phyloP scores from a whole-genome alignment of 2,888 invertebrate genomes.

The Terebella lapidaria region DNA sequence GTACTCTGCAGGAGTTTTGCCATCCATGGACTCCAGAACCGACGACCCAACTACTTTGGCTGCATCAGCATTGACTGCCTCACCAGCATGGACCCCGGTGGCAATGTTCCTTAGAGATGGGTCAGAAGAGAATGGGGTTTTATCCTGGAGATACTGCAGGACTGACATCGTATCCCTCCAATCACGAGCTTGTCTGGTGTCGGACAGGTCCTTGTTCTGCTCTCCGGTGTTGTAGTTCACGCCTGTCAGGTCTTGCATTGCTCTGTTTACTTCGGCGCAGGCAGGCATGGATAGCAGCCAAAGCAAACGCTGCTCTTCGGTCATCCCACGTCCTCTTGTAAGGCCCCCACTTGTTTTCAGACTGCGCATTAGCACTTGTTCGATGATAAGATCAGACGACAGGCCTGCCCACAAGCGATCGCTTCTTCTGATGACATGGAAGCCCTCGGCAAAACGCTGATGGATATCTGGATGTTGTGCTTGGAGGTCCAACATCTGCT shows the following conservation, averaged over 20 bases:
- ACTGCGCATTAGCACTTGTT: constrained; percentile 30
- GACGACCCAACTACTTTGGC: constrained; percentile 21
- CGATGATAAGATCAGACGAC: constrained; percentile 30
- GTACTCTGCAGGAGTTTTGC: constrained; percentile 12
- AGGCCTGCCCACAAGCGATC: constrained; percentile 30
- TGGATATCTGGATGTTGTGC: constrained; percentile 22
- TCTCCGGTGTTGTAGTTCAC: constrained; percentile 10
- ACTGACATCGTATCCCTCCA: constrained; percentile 16
- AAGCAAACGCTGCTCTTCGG: constrained; percentile 13
- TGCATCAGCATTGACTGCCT: constrained; percentile 24
- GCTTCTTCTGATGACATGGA: constrained; percentile 21
- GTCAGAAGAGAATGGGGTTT: constrained; percentile 23
- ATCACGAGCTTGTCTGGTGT: constrained; percentile 18
- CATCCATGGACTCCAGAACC: constrained; percentile 22
- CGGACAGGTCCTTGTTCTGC: constrained; percentile 14
- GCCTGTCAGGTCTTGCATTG: constrained; percentile 18
- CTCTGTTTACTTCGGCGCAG: constrained; percentile 17
- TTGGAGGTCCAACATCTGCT: constrained; percentile 29
- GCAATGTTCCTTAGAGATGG: constrained; percentile 24
- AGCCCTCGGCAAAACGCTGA: constrained; percentile 15
- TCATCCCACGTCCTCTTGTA: constrained; percentile 11
- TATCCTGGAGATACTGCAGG: constrained; percentile 15
- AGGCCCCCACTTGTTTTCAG: constrained; percentile 27
- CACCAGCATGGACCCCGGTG: constrained; percentile 24
- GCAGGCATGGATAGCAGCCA: constrained; percentile 22